Evolutionary conservation across 1,140 invertebrate genomes (phyloP).

Genomic region (Cyrtorhinus lividipennis): DNA sequence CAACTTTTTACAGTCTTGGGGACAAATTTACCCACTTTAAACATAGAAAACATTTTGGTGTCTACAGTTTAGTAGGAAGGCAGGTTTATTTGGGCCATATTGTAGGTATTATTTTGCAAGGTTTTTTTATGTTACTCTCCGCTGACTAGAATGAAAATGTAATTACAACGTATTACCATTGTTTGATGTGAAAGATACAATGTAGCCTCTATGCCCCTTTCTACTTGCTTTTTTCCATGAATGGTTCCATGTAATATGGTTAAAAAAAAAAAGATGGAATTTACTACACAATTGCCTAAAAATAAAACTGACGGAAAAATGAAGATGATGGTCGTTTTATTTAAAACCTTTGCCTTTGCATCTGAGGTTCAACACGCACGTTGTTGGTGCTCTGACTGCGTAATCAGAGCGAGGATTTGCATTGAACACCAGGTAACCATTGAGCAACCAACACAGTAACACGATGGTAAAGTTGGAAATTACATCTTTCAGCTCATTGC

Average conservation of each 20-base stretch:
- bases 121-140: neutral
- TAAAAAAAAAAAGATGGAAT: neutral
- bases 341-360: no score
- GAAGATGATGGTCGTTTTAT: no score
- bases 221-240: neutral
- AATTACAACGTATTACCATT: neutral
- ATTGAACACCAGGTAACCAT: no score
- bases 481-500: no score
- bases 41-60: no score
- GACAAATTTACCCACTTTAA: no score
- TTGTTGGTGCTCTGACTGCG: no score
- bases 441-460: no score
- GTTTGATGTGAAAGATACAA: neutral
- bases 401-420: no score
- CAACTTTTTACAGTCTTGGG: neutral
- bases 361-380: no score
- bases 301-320: neutral
- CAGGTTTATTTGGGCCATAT: neutral
- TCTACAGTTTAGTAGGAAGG: no score
- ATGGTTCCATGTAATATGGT: neutral
- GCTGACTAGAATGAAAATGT: neutral
- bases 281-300: neutral
- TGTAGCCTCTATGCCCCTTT: neutral
- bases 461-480: no score
- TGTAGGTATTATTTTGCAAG: neutral